These are phyloP conservation scores for Ostrea denselamellosa DNA, from an alignment of 1,140 invertebrate genomes.

Conservation along the genomic window DNA sequence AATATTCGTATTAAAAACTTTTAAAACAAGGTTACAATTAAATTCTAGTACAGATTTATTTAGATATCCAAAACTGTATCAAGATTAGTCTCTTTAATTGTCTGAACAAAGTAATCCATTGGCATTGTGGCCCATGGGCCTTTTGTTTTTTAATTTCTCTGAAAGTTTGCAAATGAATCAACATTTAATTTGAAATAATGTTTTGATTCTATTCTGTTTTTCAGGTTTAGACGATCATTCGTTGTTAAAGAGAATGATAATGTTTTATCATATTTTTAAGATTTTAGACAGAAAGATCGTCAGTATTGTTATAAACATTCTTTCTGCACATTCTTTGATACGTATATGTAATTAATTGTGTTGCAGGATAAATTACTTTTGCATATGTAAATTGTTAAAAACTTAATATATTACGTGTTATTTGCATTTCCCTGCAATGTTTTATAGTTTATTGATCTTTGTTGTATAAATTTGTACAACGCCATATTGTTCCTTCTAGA, in stretches of 20 bases:
- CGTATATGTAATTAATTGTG: background rate
- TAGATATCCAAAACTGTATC: no score
- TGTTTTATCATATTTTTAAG: background rate
- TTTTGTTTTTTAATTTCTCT: background rate
- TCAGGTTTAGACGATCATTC: slow-evolving; percentile 13
- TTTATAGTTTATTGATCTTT: slow-evolving; percentile 35
- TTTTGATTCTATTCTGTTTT: slow-evolving; percentile 3
- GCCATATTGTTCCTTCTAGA: slow-evolving; percentile 32
- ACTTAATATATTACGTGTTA: slow-evolving; percentile 3
- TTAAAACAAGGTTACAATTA: no score
- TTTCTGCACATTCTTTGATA: slow-evolving; percentile 32
- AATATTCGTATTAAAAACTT: no score
- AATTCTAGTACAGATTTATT: no score
- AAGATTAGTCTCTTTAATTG: no score
- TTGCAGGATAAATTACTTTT: background rate
- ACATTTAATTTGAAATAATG: background rate
- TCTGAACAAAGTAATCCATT: no score
- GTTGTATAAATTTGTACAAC: slow-evolving; percentile 36
- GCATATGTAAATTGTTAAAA: slow-evolving; percentile 17
- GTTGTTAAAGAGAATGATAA: slow-evolving; percentile 10
- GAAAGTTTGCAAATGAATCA: no score
- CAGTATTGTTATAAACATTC: slow-evolving; percentile 26
- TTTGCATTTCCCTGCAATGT: slow-evolving; percentile 27
- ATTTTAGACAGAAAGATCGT: background rate
- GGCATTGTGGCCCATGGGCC: no score